Evolutionary conservation across 1,140 invertebrate genomes (phyloP).

Genomic region (Lucilia sericata): DNA sequence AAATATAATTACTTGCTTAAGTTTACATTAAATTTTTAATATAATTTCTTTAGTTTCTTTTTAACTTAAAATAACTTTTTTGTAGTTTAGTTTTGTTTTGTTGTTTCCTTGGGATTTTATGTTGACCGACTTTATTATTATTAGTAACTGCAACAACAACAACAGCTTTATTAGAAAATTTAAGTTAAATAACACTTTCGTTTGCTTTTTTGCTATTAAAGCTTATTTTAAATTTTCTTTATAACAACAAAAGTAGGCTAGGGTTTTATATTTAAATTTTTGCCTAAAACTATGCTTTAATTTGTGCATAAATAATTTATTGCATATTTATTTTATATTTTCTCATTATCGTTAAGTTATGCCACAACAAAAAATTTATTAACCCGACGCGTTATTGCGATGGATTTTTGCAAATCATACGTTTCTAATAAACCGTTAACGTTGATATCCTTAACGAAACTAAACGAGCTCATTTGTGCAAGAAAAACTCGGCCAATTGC

Average conservation of each 20-base stretch:
- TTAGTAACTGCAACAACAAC: not conserved
- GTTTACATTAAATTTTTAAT: not conserved
- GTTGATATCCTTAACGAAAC: constrained; percentile 59
- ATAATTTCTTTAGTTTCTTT: not conserved
- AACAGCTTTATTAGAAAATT: not conserved
- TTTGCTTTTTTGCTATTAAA: not conserved
- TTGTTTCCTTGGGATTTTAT: constrained; percentile 34
- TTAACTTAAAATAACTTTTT: not conserved
- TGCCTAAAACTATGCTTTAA: not conserved
- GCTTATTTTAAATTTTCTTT: no score
- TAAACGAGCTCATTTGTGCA: constrained; percentile 51
- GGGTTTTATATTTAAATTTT: not conserved
- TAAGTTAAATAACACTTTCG: constrained; percentile 28
- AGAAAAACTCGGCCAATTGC: constrained; percentile 56
- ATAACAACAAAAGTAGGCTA: not conserved
- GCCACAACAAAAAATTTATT: constrained; percentile 17
- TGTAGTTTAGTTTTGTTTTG: not conserved
- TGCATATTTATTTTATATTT: not conserved
- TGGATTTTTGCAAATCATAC: constrained; percentile 22
- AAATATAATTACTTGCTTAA: not conserved
- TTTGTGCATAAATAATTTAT: not conserved
- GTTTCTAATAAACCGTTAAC: constrained; percentile 51
- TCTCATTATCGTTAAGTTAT: not conserved
- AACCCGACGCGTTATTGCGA: constrained; percentile 31
- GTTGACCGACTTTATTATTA: constrained; percentile 33